Base-by-base conservation (phyloP, 2,797 vertebrate species). In the Odontamblyopus rebecca region DNA sequence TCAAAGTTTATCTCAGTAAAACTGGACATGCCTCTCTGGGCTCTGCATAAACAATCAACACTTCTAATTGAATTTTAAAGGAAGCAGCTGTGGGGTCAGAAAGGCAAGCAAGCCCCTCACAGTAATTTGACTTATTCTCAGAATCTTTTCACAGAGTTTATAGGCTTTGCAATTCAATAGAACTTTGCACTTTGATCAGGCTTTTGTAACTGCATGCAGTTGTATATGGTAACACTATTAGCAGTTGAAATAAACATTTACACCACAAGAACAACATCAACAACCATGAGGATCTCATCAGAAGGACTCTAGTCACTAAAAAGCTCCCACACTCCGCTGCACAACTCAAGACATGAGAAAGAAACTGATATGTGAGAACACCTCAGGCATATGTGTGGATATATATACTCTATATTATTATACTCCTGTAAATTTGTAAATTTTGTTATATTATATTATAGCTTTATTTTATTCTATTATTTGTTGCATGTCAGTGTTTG, bases 71-170 rank as follows among this genome's bases (percentile, higher is more conserved):
- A 74, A 85, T 81, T 82, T 81, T 51, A 74, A 71, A 89, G 89
- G 82, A 89, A 91, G 86, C 86, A 87, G 74, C 76, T 82, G 79
- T 68, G 68, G 65, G 79, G 82, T 89, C 70, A 72, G 80, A 75
- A 78, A 86, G 63, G 70, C 65, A 81, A 75, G 76, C 51, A 82
- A 82, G 53, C 59, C 12, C 68, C 30, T 35, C 29, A n/a, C 18
- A 5, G 70, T 77, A 81, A 67, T 53, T 77, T 68, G 56, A 76
- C 15, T 50, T 19, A 41, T 70, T 53, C 18, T 56, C 59, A 68
- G n/a, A 18, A 67, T 50, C 5, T 1, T 26, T 65, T 44, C 26
- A 50, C 23, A 16, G 23, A 66, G 44, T 5, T 2, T 26, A 8
- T 38, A 38, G 11, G n/a, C 6, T 48, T 48, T 6, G 7, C 12